Conservation (phyloP, 2,888 invertebrate species). For the Hypselothyrea guttata region DNA sequence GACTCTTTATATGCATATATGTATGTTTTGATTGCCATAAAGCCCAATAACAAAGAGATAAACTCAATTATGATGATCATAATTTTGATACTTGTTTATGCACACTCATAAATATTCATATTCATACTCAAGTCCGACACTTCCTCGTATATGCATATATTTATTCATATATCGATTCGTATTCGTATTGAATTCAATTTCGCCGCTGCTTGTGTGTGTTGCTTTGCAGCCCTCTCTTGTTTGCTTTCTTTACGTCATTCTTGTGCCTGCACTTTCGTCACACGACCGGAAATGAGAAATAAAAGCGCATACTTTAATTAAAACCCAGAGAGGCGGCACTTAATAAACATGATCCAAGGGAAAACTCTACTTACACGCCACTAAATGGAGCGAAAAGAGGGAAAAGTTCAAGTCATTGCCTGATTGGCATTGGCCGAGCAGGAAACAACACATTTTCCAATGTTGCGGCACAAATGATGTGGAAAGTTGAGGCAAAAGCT, state of each 20-base stretch:
- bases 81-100: slow-evolving; percentile 10
- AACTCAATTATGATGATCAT: slow-evolving; percentile 43
- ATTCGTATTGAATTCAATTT: slow-evolving; percentile 45
- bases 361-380: slow-evolving; percentile 24
- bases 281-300: slow-evolving; percentile 58
- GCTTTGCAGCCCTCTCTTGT: too few species aligned
- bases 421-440: slow-evolving; percentile 62
- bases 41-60: slow-evolving; percentile 29
- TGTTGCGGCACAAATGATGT: neutral
- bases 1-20: neutral
- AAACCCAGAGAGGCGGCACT: slow-evolving; percentile 41
- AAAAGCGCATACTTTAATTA: slow-evolving; percentile 66
- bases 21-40: slow-evolving; percentile 40
- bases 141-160: slow-evolving; percentile 16
- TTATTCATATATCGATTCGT: slow-evolving; percentile 28
- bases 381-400: slow-evolving; percentile 35
- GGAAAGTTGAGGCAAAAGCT: too few species aligned
- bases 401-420: slow-evolving; percentile 59
- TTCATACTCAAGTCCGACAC: slow-evolving; percentile 32
- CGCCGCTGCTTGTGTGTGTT: slow-evolving; percentile 18
- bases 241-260: slow-evolving; percentile 14
- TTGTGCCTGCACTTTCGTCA: slow-evolving; percentile 44
- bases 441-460: slow-evolving; percentile 52
- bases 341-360: slow-evolving; percentile 10
- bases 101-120: slow-evolving; percentile 39